phyloP scores from a whole-genome alignment of 2,113 vertebrate species.

The Oryzias melastigma region DNA sequence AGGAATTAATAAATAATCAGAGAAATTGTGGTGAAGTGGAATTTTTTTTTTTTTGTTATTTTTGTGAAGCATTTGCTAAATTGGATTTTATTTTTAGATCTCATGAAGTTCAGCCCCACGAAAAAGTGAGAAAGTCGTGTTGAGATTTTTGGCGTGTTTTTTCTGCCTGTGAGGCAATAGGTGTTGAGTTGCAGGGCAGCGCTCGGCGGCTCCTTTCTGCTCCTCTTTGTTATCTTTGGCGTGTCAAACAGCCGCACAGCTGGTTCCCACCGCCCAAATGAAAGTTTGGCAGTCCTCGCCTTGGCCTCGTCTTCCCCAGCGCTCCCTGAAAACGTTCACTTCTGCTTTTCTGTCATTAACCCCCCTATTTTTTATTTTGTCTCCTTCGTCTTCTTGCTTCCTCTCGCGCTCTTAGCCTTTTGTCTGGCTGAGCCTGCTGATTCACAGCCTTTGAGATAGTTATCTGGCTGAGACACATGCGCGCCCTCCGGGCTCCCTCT shows the following conservation, averaged over 20 bases:
- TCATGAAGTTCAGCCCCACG: background rate
- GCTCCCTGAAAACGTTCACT: slow-evolving; percentile 12
- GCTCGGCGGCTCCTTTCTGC: slow-evolving; percentile 20
- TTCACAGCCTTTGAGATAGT: slow-evolving; percentile 68
- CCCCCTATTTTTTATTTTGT: slow-evolving; percentile 4
- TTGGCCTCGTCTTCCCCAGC: background rate
- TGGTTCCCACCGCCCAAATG: slow-evolving; percentile 42
- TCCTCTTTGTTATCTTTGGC: slow-evolving; percentile 52
- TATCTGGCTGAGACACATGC: slow-evolving; percentile 62
- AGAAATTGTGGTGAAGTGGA: slow-evolving; percentile 33
- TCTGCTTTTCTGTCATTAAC: background rate
- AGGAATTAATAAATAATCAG: background rate
- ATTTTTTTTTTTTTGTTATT: slow-evolving; percentile 7
- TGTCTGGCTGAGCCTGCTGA: slow-evolving; percentile 68
- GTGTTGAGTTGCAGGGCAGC: slow-evolving; percentile 14
- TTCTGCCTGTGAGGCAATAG: slow-evolving; percentile 30
- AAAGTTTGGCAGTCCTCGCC: slow-evolving; percentile 15
- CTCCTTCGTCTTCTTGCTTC: slow-evolving; percentile 27
- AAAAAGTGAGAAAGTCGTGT: background rate
- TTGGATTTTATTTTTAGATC: slow-evolving; percentile 3
- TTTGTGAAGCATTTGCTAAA: slow-evolving; percentile 4
- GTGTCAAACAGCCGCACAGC: slow-evolving; percentile 60
- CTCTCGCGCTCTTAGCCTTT: slow-evolving; percentile 42
- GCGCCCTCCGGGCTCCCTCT: slow-evolving; percentile 51
- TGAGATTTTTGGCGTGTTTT: slow-evolving; percentile 20